phyloP scores from a whole-genome alignment of 2,797 vertebrate genomes.

The Melanotaenia maccullochi region DNA sequence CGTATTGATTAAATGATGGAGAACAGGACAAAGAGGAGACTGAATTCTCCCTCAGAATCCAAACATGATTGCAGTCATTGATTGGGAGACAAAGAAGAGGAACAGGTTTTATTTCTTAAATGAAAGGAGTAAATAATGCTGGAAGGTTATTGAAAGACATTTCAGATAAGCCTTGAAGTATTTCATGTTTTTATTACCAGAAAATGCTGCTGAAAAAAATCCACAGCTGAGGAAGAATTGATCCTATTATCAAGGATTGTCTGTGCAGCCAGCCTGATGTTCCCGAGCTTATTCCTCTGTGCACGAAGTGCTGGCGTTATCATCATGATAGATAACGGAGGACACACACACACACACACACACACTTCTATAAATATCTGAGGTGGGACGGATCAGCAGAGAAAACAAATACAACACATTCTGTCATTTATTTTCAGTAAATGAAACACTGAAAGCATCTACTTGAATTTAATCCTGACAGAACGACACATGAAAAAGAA shows the following conservation, averaged over 20 bases:
- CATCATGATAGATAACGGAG: slow-evolving; percentile 17
- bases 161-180: slow-evolving; percentile 20
- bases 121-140: slow-evolving; percentile 15
- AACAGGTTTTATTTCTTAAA: slow-evolving; percentile 1
- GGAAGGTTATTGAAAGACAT: slow-evolving; percentile 8
- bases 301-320: slow-evolving; percentile 2
- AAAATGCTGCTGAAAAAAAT: slow-evolving; percentile 35
- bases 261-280: slow-evolving; percentile 9
- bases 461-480: background rate
- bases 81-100: background rate
- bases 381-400: background rate
- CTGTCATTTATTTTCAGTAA: background rate
- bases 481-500: background rate
- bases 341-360: background rate
- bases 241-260: slow-evolving; percentile 21
- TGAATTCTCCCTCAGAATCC: slow-evolving; percentile 22
- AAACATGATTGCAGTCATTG: slow-evolving; percentile 19
- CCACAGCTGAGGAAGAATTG: slow-evolving; percentile 8
- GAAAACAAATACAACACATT: background rate
- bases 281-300: slow-evolving; percentile 2
- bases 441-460: background rate
- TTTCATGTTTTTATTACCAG: slow-evolving; percentile 8
- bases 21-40: slow-evolving; percentile 12
- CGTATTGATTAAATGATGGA: slow-evolving; percentile 34
- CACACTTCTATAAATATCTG: slow-evolving; percentile 3